These are phyloP conservation scores for Meghimatium bilineatum DNA, from an alignment of 2,888 invertebrate species.

Conservation along the genomic window DNA sequence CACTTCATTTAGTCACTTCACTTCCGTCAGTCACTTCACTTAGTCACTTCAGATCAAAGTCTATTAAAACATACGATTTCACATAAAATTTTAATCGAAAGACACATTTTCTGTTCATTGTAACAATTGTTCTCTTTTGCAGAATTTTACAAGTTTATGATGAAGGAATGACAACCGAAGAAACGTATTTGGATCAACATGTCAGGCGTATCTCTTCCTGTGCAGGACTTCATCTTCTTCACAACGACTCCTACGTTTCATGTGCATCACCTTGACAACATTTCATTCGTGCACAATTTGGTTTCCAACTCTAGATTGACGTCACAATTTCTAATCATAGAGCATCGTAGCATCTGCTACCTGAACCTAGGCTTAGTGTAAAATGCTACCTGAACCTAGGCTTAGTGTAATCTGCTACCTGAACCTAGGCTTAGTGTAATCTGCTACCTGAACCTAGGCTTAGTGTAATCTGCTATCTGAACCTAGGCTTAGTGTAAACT, in stretches of 20 bases:
- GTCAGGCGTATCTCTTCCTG: conserved; percentile 20
- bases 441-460: too few relatives aligned
- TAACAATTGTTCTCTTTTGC: neutral
- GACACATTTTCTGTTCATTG: too few relatives aligned
- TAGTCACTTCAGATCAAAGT: too few relatives aligned
- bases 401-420: neutral
- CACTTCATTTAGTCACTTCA: too few relatives aligned
- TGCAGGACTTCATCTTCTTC: conserved; percentile 6
- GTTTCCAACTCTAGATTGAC: conserved; percentile 41
- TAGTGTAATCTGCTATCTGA: neutral
- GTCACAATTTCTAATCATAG: conserved; percentile 16
- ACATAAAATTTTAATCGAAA: too few relatives aligned
- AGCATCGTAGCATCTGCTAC: conserved; percentile 24
- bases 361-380: neutral
- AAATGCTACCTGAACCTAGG: neutral
- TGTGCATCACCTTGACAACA: conserved; percentile 20
- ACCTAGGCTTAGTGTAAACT: neutral
- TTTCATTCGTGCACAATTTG: conserved; percentile 32
- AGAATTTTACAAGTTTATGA: conserved; percentile 48
- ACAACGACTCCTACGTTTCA: neutral
- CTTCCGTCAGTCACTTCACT: too few relatives aligned
- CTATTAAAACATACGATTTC: too few relatives aligned
- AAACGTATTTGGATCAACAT: neutral
- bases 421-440: neutral
- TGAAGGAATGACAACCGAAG: conserved; percentile 46